Conservation (phyloP, 2,113 vertebrate species). For the Rutilus rutilus region DNA sequence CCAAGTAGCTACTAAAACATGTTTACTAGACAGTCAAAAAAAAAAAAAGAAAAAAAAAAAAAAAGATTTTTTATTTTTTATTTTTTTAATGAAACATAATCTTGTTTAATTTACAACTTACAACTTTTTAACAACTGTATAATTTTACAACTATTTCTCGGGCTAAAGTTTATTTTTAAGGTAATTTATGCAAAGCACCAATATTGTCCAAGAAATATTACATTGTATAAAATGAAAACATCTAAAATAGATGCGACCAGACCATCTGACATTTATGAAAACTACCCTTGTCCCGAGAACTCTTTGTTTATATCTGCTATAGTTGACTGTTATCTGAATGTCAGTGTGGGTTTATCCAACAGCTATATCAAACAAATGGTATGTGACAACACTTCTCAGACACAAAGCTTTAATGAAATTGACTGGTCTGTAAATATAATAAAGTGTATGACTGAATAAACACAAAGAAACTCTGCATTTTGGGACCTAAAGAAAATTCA, state of each 20-base stretch:
- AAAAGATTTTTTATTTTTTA: too few species aligned
- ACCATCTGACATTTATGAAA: not conserved
- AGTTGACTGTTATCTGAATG: not conserved
- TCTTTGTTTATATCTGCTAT: not conserved
- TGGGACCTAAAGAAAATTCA: not conserved
- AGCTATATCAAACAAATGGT: not conserved
- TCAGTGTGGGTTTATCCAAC: not conserved
- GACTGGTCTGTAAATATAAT: not conserved
- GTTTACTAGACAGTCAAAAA: too few species aligned
- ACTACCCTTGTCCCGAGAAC: not conserved
- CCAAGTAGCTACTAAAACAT: not conserved
- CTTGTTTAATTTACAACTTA: too few species aligned
- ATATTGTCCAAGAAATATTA: not conserved
- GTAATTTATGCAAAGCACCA: not conserved
- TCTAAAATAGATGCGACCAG: not conserved
- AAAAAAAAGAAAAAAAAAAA: too few species aligned
- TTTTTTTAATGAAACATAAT: too few species aligned
- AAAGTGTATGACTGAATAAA: not conserved
- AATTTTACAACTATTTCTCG: not conserved
- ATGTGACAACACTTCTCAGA: not conserved
- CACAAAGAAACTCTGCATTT: not conserved
- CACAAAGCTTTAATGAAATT: not conserved
- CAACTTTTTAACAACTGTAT: too few species aligned
- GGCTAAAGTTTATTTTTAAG: not conserved
- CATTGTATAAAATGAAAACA: not conserved